Percentiles rank a stretch among this genome's conserved stretches.
These are phyloP conservation scores for Drosophila paramelanica DNA, from an alignment of 2,888 invertebrate species.

Conservation along the genomic window DNA sequence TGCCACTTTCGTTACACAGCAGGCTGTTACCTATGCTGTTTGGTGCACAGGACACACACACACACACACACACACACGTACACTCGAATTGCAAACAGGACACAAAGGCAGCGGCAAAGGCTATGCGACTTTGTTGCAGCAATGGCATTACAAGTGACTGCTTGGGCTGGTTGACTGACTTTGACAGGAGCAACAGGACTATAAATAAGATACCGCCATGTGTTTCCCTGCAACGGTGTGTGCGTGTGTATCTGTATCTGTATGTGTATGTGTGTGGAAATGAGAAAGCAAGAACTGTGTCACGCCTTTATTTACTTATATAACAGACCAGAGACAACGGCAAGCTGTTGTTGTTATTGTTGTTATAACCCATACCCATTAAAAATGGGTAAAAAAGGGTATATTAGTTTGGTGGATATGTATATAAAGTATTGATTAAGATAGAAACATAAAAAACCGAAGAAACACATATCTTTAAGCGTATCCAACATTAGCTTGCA, in stretches of 20 bases:
- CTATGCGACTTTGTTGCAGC: slow-evolving; percentile 59
- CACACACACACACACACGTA: slow-evolving; percentile 5
- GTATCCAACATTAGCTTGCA: too few relatives aligned
- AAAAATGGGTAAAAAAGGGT: too few relatives aligned
- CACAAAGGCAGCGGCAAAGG: slow-evolving; percentile 35
- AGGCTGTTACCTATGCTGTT: slow-evolving; percentile 57
- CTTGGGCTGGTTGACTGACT: slow-evolving; percentile 59
- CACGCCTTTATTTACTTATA: slow-evolving; percentile 71
- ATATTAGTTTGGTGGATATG: too few relatives aligned
- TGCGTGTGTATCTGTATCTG: slow-evolving; percentile 19
- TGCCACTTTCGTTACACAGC: slow-evolving; percentile 20
- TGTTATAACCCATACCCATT: not conserved
- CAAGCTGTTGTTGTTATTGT: slow-evolving; percentile 34
- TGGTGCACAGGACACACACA: slow-evolving; percentile 16
- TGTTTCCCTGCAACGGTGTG: slow-evolving; percentile 24
- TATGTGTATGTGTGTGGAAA: slow-evolving; percentile 25
- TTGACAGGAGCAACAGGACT: slow-evolving; percentile 56
- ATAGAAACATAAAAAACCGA: too few relatives aligned
- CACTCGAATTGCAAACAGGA: slow-evolving; percentile 36
- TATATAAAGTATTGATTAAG: too few relatives aligned
- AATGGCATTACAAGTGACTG: slow-evolving; percentile 50
- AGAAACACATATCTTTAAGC: too few relatives aligned
- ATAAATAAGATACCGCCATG: slow-evolving; percentile 64
- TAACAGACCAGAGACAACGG: slow-evolving; percentile 51
- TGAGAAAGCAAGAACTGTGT: slow-evolving; percentile 66